Evolutionary conservation across 2,888 invertebrate species (phyloP), one percentile per base, ranked within the genome.

Genomic region (Diloba caeruleocephala): DNA sequence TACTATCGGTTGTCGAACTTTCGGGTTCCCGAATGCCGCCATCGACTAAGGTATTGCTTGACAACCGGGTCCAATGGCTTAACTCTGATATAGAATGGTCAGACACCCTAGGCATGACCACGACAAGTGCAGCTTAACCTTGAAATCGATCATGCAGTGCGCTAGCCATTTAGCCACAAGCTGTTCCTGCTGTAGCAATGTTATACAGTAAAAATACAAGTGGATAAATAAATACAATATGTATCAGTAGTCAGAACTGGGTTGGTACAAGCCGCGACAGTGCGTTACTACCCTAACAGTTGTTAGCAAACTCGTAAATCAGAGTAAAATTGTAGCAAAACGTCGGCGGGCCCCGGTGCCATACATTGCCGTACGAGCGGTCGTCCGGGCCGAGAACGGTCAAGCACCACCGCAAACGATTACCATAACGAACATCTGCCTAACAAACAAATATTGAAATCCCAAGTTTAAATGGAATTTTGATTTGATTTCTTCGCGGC

Each of bases 391-490:
- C 33, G 53, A 10, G 19, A 37, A 14, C 55, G 71, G 71, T 71
- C 71, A 71, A 71, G 58, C 56, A 54, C 39, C 50, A 42, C 58
- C 53, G 46, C 71, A 54, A 74, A 53, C 68, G 59, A 74, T 71
- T 71, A 71, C 50, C 78, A 78, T 83, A 82, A 72, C 80, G 74
- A 77, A 78, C 84, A 86, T 82, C 85, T 85, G 86, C 76, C 78
- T 75, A 74, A 74, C 82, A 81, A 87, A 88, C 88, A 90, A 88
- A 90, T 88, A 92, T 90, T 90, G 87, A 88, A 90, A 90, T 85
- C 77, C 83, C 70, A 78, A 90, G 85, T 90, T 91, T 87, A 89
- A 90, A 92, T 92, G 89, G 91, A 90, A 92, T 92, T 91, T 92
- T 91, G 92, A 92, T 92, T 91, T 87, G 90, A 92, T 92, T 91